phyloP scores from a whole-genome alignment of 35 echinoderm and acorn worm species.

The Ophiothrix spiculata region DNA sequence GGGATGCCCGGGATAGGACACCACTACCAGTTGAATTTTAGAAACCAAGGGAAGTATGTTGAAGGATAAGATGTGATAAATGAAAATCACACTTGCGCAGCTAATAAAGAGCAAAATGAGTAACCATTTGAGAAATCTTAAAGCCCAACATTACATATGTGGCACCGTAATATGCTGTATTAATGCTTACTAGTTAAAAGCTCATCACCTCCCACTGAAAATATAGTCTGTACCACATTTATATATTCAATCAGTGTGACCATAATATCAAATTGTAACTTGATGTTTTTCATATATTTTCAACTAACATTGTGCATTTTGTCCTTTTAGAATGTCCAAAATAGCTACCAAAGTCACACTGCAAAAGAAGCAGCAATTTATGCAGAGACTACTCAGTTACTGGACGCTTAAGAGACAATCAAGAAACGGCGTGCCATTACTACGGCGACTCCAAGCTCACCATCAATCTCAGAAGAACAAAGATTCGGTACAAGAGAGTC shows the following conservation, averaged over 20 bases:
- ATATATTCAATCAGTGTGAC: background rate
- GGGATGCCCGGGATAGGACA: too few relatives aligned
- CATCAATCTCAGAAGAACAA: constrained; percentile 96
- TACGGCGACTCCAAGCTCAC: constrained; percentile 75
- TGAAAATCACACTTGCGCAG: too few relatives aligned
- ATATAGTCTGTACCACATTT: background rate
- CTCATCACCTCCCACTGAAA: background rate
- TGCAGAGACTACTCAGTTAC: constrained; percentile 83
- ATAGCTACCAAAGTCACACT: constrained; percentile 87
- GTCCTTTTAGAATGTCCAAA: constrained; percentile 75
- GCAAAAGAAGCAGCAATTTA: constrained; percentile 90
- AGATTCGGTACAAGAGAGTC: constrained; percentile 69
- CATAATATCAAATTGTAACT: background rate
- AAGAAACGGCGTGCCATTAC: constrained; percentile 83
- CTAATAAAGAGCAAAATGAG: too few relatives aligned
- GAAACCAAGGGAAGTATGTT: too few relatives aligned
- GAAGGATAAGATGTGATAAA: too few relatives aligned
- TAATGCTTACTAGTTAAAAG: too few relatives aligned
- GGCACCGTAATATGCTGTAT: too few relatives aligned
- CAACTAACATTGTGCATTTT: too few relatives aligned
- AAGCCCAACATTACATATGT: too few relatives aligned
- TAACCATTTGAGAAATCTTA: too few relatives aligned
- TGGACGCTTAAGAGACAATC: constrained; percentile 98
- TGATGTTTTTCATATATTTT: background rate
- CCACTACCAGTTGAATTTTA: too few relatives aligned